Percentiles rank a stretch among this genome's conserved stretches.
These are phyloP conservation scores for Austrolebias charrua DNA, from an alignment of 2,797 vertebrate species.

Conservation along the genomic window DNA sequence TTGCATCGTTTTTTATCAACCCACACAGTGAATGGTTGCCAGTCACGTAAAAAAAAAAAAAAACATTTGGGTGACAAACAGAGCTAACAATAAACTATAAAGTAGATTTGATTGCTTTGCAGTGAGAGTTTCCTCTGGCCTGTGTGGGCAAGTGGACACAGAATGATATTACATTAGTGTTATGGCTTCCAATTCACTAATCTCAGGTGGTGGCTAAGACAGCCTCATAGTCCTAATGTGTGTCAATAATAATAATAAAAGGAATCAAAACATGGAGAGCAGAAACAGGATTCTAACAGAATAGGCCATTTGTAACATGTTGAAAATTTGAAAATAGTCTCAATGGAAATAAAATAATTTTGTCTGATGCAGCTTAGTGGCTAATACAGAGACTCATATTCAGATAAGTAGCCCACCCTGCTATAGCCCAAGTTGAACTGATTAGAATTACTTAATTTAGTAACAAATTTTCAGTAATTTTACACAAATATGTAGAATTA, in stretches of 20 bases:
- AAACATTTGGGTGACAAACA: slow-evolving; percentile 34
- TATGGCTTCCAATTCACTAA: slow-evolving; percentile 43
- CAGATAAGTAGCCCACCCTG: slow-evolving; percentile 9
- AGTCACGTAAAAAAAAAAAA: slow-evolving; percentile 26
- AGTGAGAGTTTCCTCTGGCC: slow-evolving; percentile 16
- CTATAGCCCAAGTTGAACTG: slow-evolving; percentile 10
- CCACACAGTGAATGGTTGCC: slow-evolving; percentile 30
- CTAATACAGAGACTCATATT: slow-evolving; percentile 36
- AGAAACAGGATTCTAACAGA: slow-evolving; percentile 43
- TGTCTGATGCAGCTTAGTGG: slow-evolving; percentile 30
- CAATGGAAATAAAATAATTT: slow-evolving; percentile 39
- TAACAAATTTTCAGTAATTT: no score
- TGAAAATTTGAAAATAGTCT: slow-evolving; percentile 58
- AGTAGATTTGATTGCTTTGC: slow-evolving; percentile 38
- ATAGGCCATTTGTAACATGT: slow-evolving; percentile 55
- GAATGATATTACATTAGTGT: slow-evolving; percentile 58
- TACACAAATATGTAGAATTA: no score
- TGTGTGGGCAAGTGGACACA: slow-evolving; percentile 47
- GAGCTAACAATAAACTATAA: slow-evolving; percentile 29
- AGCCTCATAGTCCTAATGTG: slow-evolving; percentile 51
- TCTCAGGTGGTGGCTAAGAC: slow-evolving; percentile 38
- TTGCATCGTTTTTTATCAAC: slow-evolving; percentile 43
- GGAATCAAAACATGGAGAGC: slow-evolving; percentile 42
- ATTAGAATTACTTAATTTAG: slow-evolving; percentile 30
- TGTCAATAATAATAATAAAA: slow-evolving; percentile 67